Percentiles rank a stretch among this genome's conserved stretches.
These are phyloP conservation scores for Sylvilagus bachmani DNA, from an alignment of 2,113 vertebrate genomes.

Conservation along the genomic window DNA sequence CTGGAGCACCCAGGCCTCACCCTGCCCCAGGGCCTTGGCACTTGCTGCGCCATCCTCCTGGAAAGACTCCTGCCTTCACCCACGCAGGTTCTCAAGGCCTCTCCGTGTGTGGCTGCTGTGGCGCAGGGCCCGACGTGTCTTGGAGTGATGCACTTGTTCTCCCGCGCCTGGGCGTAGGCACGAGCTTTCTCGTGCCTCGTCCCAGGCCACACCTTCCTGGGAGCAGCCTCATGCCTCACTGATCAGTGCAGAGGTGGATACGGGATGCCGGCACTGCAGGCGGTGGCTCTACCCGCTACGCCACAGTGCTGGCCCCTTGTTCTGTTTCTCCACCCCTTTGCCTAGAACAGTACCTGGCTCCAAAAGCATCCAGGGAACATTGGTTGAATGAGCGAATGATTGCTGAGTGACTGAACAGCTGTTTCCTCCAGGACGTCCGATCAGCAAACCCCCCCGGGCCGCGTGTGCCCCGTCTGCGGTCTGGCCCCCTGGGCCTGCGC, in stretches of 20 bases:
- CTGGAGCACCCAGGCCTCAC: no score
- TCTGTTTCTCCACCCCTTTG: not conserved
- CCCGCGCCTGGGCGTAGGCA: not conserved
- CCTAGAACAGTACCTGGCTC: not conserved
- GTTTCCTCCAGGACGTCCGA: not conserved
- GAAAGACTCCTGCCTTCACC: not conserved
- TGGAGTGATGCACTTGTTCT: not conserved
- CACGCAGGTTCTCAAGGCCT: not conserved
- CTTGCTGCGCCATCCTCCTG: not conserved
- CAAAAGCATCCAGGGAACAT: accelerated
- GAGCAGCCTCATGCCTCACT: not conserved
- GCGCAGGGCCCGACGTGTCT: accelerated
- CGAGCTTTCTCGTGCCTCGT: not conserved
- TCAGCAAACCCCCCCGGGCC: not conserved
- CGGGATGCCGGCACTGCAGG: no score
- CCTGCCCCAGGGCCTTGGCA: not conserved
- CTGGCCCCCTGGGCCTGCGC: not conserved
- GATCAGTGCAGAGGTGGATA: accelerated
- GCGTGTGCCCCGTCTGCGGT: accelerated
- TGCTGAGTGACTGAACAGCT: no score
- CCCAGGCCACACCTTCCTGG: not conserved
- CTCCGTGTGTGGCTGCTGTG: not conserved
- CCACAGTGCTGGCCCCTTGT: not conserved
- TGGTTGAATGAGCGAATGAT: not conserved
- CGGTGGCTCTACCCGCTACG: no score